These are phyloP conservation scores for Nilaparvata lugens DNA, from an alignment of 1,140 invertebrate genomes.

Conservation along the genomic window DNA sequence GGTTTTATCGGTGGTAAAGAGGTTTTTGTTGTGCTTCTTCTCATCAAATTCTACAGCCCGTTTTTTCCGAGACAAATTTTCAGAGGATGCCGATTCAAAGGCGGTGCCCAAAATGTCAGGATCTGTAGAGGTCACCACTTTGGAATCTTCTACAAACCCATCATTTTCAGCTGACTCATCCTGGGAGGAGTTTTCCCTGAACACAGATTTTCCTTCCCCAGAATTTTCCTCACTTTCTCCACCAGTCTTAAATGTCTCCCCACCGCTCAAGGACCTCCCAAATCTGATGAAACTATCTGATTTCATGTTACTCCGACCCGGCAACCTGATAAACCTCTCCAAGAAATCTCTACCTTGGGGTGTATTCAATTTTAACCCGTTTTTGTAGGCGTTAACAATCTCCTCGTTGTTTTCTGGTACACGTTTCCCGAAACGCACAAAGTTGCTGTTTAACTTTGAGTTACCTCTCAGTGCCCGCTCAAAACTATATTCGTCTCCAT, in stretches of 20 bases:
- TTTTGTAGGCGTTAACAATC: not conserved
- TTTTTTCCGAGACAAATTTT: too few species aligned
- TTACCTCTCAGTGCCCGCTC: not conserved
- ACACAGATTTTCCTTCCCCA: too few species aligned
- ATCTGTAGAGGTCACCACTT: too few species aligned
- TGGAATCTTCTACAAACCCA: too few species aligned
- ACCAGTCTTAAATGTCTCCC: too few species aligned
- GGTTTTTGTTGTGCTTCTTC: too few species aligned
- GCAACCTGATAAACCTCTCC: not conserved
- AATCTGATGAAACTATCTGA: conserved; percentile 8
- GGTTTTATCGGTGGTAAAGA: not conserved
- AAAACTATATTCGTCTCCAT: not conserved
- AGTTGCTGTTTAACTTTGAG: conserved; percentile 9
- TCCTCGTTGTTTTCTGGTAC: not conserved
- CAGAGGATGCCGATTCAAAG: too few species aligned
- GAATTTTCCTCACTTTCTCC: too few species aligned
- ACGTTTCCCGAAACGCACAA: conserved; percentile 14
- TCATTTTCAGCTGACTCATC: too few species aligned
- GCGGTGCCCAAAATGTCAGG: too few species aligned
- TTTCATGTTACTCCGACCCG: not conserved
- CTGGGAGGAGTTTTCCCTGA: too few species aligned
- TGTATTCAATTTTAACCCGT: not conserved
- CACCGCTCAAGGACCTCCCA: not conserved
- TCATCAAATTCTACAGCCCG: too few species aligned
- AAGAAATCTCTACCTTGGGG: not conserved